phyloP scores from a whole-genome alignment of 2,888 invertebrate genomes.

The Dioctria rufipes region DNA sequence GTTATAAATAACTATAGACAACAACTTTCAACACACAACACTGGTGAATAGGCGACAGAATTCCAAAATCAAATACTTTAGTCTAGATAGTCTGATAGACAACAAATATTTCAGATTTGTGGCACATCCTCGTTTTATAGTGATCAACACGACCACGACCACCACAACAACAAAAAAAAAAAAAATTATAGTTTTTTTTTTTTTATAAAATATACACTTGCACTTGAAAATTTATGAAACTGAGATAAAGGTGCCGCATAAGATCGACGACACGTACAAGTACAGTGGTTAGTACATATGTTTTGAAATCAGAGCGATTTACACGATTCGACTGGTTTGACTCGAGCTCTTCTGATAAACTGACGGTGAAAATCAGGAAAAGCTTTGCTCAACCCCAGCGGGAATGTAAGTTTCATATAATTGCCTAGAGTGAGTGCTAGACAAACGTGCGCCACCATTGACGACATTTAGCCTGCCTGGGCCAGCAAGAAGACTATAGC shows the following conservation, averaged over 20 bases:
- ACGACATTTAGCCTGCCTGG: slow-evolving; percentile 8
- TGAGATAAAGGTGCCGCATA: not conserved
- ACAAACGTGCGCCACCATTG: slow-evolving; percentile 40
- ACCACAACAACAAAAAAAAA: too few species aligned
- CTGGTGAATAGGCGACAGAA: not conserved
- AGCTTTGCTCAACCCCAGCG: slow-evolving; percentile 31
- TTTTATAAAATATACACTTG: not conserved
- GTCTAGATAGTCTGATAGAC: not conserved
- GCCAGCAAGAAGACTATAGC: not conserved
- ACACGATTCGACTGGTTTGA: slow-evolving; percentile 24
- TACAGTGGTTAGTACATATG: not conserved
- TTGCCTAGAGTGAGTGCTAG: not conserved
- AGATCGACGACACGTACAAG: not conserved
- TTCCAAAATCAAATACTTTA: not conserved
- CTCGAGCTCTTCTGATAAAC: slow-evolving; percentile 46
- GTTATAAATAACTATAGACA: slow-evolving; percentile 20
- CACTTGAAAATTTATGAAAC: not conserved
- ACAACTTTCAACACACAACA: slow-evolving; percentile 12
- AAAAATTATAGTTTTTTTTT: not conserved
- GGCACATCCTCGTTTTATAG: not conserved
- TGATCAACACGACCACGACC: too few species aligned
- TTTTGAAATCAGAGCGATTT: slow-evolving; percentile 4
- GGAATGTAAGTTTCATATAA: not conserved
- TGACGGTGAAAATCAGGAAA: slow-evolving; percentile 42
- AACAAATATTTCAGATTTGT: not conserved